Evolutionary conservation across 2,113 vertebrate species (phyloP), one percentile per base, ranked within the genome.

Genomic region (Todiramphus chloris): DNA sequence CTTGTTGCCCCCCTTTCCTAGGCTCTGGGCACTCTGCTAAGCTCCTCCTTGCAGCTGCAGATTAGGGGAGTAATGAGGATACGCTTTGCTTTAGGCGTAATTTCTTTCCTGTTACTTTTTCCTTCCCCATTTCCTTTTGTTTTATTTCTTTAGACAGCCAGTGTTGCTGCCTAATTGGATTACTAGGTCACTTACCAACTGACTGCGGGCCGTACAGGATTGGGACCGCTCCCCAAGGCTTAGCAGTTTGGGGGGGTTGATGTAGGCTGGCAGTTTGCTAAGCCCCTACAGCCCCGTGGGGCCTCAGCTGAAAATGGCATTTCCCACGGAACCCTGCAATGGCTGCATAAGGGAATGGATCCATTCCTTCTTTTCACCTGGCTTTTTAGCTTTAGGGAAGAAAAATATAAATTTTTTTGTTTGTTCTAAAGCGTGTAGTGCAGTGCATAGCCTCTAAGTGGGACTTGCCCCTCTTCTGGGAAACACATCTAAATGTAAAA

Each of bases 111-210:
- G 17, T 48, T 90, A 28, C 48, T 86, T 74, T 31, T 28, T 44
- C 44, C 15, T 37, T 37, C n/a, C 37, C 44, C 1, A 0, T 89
- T 93, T 33, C 33, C 33, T 50, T 70, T 67, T 21, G 62, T 62
- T 82, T 69, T 50, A 24, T 87, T 73, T 79, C 93, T 92, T 80
- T 12, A 46, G 91, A 33, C 92, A 89, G 83, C 50, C 89, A 79
- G 2, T 51, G 51, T 41, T 94, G 68, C 77, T 89, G 88, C 48
- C 73, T 87, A 39, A 90, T 24, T 70, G 92, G 90, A 90, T 96
- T 83, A 72, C 37, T 94, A 51, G 83, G 90, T 94, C 79, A 31
- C 62, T 95, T 83, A 80, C 15, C 0, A 0, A 30, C 56, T 64
- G 48, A 3, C 18, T 19, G 10, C 3, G 16, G 69, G 37, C 83